A percentile compares a stretch with the other conserved stretches of the same genome.
Evolutionary conservation across 2,888 invertebrate species (phyloP).

Genomic region (Noctua fimbriata): DNA sequence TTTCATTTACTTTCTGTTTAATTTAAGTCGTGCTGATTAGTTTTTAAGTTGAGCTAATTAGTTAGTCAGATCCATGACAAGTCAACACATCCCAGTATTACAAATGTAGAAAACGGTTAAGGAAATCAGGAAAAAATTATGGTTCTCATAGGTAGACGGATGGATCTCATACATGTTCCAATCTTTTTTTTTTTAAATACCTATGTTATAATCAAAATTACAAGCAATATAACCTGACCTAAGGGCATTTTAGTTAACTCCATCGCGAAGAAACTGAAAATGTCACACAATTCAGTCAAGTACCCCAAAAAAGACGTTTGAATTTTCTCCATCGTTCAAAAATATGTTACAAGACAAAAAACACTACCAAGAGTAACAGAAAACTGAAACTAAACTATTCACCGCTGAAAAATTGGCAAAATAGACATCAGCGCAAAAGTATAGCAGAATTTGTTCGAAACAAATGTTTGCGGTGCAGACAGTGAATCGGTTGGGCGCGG

Average conservation of each 20-base stretch:
- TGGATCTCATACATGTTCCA: background rate
- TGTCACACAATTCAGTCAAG: background rate
- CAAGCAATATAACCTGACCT: background rate
- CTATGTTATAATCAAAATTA: background rate
- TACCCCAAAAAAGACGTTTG: background rate
- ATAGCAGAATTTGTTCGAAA: constrained; percentile 25
- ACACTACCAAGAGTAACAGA: background rate
- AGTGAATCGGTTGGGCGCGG: constrained; percentile 83
- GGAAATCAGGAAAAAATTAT: background rate
- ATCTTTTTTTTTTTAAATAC: background rate
- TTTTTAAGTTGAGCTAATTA: no score
- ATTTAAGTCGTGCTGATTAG: background rate
- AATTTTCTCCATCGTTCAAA: background rate
- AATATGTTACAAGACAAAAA: background rate
- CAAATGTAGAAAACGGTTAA: background rate
- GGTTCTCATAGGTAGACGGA: background rate
- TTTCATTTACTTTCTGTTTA: constrained; percentile 29
- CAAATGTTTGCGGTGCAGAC: constrained; percentile 82
- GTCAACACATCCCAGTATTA: background rate
- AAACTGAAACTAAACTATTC: background rate
- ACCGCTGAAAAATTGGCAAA: constrained; percentile 2
- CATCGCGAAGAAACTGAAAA: background rate
- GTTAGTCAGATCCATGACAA: background rate
- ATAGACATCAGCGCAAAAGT: background rate
- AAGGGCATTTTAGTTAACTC: background rate